Conservation (phyloP, 2,888 invertebrate species). For the Heteromyza rotundicornis region DNA sequence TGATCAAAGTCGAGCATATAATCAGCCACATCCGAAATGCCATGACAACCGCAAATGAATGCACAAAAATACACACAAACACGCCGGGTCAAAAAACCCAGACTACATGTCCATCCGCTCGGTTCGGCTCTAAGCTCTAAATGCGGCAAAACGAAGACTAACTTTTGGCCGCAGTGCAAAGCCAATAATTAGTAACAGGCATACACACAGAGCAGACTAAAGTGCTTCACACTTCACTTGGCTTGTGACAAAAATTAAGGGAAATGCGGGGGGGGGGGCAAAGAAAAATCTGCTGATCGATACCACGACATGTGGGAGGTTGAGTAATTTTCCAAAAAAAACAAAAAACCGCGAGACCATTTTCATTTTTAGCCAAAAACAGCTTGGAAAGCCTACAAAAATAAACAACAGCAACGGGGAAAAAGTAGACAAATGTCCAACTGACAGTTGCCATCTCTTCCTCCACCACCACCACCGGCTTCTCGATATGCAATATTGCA, state of each 20-base stretch:
- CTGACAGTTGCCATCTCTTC: slow-evolving; percentile 53
- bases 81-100: not conserved
- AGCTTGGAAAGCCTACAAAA: not conserved
- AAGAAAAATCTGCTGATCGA: not conserved
- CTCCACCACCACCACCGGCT: slow-evolving; percentile 28
- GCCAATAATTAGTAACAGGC: not conserved
- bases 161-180: not conserved
- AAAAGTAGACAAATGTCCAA: slow-evolving; percentile 44
- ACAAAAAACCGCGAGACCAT: not conserved
- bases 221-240: slow-evolving; percentile 4
- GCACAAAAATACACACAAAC: not conserved
- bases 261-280: not conserved
- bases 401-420: not conserved
- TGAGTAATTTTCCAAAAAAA: not conserved
- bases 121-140: too few species aligned
- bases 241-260: not conserved
- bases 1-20: not conserved
- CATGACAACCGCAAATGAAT: not conserved
- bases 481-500: not conserved
- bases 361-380: not conserved
- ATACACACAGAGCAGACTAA: too few species aligned
- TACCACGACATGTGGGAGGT: not conserved
- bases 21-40: slow-evolving; percentile 62
- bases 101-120: too few species aligned
- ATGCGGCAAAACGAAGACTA: slow-evolving; percentile 30